Conservation (phyloP, 2,113 vertebrate species). For the Camelus dromedarius region DNA sequence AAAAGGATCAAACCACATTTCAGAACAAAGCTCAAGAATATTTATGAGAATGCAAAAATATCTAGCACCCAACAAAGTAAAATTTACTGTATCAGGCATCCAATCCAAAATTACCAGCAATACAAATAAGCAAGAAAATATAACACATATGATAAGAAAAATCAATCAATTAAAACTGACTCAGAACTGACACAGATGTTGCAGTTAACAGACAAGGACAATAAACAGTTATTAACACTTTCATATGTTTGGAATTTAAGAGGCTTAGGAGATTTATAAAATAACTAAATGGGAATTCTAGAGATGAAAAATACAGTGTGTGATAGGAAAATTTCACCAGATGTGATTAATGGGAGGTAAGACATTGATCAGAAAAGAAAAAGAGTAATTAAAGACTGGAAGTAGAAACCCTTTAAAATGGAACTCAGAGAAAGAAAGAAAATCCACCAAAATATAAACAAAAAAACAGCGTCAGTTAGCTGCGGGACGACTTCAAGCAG, state of each 20-base stretch:
- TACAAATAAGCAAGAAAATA: not conserved
- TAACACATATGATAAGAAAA: not conserved
- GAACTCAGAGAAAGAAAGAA: not conserved
- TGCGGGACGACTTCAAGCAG: not conserved
- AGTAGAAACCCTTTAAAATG: not conserved
- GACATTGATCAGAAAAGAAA: not conserved
- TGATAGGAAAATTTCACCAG: not conserved
- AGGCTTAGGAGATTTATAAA: not conserved
- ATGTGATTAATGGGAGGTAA: not conserved
- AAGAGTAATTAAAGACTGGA: not conserved
- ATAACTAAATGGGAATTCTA: not conserved
- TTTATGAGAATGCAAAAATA: not conserved
- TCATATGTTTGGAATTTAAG: not conserved
- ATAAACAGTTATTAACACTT: not conserved
- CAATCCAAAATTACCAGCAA: not conserved
- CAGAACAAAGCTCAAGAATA: not conserved
- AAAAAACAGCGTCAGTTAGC: not conserved
- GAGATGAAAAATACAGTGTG: not conserved
- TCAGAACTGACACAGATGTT: not conserved
- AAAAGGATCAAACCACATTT: not conserved
- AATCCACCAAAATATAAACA: not conserved
- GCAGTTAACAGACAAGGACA: not conserved
- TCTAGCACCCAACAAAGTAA: not conserved
- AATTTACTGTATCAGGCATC: not conserved
- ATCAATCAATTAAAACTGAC: not conserved